phyloP scores from a whole-genome alignment of 2,888 invertebrate genomes.

The Seladonia tumulorum region DNA sequence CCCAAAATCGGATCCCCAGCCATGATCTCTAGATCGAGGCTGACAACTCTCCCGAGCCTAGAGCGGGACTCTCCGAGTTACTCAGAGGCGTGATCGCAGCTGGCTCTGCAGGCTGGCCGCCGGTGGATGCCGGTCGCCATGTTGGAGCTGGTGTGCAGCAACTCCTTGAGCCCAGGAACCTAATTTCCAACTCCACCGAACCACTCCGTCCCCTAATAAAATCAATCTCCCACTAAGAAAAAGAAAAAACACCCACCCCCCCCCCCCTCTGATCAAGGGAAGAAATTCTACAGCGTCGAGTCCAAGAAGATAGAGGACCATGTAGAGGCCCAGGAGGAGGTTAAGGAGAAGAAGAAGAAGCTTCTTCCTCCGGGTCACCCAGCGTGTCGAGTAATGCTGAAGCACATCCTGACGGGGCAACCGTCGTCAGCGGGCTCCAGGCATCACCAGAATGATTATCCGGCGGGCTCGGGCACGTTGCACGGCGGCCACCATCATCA shows the following conservation, averaged over 20 bases:
- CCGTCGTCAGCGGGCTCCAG: slow-evolving; percentile 85
- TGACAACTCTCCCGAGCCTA: neutral
- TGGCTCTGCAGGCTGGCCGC: slow-evolving; percentile 55
- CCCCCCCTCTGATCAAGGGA: neutral
- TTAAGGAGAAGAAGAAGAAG: slow-evolving; percentile 45
- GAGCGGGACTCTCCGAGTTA: neutral
- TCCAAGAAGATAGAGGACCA: slow-evolving; percentile 23
- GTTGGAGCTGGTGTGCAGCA: slow-evolving; percentile 78
- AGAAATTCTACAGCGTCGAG: neutral
- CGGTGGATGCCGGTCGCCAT: slow-evolving; percentile 64
- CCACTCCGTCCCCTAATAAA: neutral
- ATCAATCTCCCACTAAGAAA: neutral
- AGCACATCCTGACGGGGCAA: slow-evolving; percentile 88
- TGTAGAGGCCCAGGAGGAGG: slow-evolving; percentile 55
- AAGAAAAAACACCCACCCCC: neutral
- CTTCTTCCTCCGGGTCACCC: slow-evolving; percentile 54
- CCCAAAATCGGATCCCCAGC: neutral
- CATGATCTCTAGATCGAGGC: slow-evolving; percentile 4
- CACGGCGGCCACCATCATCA: slow-evolving; percentile 71
- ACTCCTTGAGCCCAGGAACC: slow-evolving; percentile 78
- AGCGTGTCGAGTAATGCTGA: slow-evolving; percentile 87
- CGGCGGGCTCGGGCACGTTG: slow-evolving; percentile 74
- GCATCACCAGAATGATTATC: slow-evolving; percentile 83
- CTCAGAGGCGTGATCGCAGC: slow-evolving; percentile 19
- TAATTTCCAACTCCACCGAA: slow-evolving; percentile 3